Evolutionary conservation across 2,113 vertebrate genomes (phyloP).

Genomic region (Rhynchopsitta pachyrhyncha): DNA sequence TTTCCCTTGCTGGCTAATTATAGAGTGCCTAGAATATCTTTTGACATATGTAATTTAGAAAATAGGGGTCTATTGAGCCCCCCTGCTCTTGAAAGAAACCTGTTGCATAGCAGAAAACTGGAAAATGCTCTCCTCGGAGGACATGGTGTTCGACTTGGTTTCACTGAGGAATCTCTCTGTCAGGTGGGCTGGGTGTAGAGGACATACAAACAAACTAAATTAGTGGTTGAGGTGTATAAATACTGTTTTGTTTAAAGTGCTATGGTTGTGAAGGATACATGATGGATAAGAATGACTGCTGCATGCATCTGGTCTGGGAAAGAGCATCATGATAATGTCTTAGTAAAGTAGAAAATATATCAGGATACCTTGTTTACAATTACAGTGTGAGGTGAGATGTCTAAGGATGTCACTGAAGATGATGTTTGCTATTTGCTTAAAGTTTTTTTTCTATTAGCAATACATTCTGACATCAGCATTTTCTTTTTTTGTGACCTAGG

Average conservation of each 20-base stretch:
- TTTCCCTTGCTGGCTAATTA: constrained; percentile 71
- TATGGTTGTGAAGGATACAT: not conserved
- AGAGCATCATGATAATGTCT: not conserved
- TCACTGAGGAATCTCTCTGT: not conserved
- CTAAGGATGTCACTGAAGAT: not conserved
- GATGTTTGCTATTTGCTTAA: not conserved
- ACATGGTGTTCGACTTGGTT: not conserved
- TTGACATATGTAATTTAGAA: constrained; percentile 65
- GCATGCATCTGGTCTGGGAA: not conserved
- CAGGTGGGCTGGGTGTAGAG: not conserved
- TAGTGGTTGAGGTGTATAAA: not conserved
- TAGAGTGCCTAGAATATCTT: constrained; percentile 62
- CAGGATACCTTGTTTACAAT: not conserved
- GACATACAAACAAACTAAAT: not conserved
- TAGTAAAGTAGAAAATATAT: not conserved
- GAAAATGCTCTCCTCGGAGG: not conserved
- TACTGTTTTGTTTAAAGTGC: not conserved
- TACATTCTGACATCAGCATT: not conserved
- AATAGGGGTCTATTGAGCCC: constrained; percentile 31
- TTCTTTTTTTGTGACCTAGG: not conserved
- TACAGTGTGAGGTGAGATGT: not conserved
- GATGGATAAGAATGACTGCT: not conserved
- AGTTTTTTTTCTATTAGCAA: not conserved
- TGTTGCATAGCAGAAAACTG: constrained; percentile 29
- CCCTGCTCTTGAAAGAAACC: not conserved